Conservation (phyloP, 2,888 invertebrate genomes). For the Sturmia bella region DNA sequence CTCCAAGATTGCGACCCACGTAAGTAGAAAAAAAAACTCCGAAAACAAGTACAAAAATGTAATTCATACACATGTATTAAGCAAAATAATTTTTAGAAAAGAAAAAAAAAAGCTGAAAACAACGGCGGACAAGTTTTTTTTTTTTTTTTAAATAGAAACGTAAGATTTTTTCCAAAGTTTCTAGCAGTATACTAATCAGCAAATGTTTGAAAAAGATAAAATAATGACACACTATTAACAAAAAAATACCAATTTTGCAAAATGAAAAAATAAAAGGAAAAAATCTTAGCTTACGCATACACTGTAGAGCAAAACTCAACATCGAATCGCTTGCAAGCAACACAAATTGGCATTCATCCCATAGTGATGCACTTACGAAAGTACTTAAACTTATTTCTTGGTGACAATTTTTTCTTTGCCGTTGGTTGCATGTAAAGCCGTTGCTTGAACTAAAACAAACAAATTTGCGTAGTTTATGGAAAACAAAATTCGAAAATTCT, state of each 20-base stretch:
- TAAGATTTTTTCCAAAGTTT: conserved; percentile 47
- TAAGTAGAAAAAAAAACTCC: conserved; percentile 32
- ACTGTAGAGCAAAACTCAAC: conserved; percentile 1
- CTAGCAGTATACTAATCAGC: conserved; percentile 54
- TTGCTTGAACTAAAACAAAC: conserved; percentile 12
- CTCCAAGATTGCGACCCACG: conserved; percentile 62
- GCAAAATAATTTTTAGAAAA: conserved; percentile 30
- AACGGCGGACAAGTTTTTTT: conserved; percentile 62
- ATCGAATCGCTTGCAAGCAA: no score
- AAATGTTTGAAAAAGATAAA: conserved; percentile 51
- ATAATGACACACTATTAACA: conserved; percentile 53
- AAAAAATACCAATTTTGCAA: conserved; percentile 30
- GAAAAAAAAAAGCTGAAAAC: conserved; percentile 2
- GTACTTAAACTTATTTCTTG: background rate
- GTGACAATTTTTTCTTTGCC: conserved; percentile 18
- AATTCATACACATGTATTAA: conserved; percentile 54
- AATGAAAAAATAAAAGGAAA: conserved; percentile 5
- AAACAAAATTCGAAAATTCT: conserved; percentile 31
- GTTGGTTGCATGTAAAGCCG: conserved; percentile 22
- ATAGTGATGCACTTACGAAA: no score
- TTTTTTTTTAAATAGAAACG: background rate
- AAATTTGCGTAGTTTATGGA: conserved; percentile 51
- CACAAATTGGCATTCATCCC: no score
- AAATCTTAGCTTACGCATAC: conserved; percentile 26
- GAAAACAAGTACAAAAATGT: conserved; percentile 43